Evolutionary conservation across 2,113 vertebrate species (phyloP).

Genomic region (Entosphenus tridentatus): DNA sequence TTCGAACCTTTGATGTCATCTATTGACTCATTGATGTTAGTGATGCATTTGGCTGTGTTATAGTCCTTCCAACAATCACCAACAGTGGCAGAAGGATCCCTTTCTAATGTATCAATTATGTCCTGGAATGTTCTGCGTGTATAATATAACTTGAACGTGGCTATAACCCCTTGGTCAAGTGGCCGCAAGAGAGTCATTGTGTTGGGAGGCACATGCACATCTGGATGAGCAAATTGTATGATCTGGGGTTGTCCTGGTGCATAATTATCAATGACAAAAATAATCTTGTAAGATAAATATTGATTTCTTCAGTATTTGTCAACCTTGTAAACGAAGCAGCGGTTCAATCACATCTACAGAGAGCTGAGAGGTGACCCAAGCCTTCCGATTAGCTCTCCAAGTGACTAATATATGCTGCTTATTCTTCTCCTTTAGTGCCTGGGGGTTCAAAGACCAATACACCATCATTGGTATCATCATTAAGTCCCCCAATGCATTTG

Average conservation of each 20-base stretch:
- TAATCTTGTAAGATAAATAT: neutral
- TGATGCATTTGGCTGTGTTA: neutral
- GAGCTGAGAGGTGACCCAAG: neutral
- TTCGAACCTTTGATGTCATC: neutral
- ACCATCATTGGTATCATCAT: neutral
- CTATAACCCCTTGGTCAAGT: neutral
- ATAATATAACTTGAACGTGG: neutral
- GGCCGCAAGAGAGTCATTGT: neutral
- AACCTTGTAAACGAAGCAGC: neutral
- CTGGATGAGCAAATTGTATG: conserved; percentile 2
- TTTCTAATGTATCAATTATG: neutral
- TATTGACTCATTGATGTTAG: neutral
- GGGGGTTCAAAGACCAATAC: neutral
- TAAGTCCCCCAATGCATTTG: conserved; percentile 1
- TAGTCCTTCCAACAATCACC: conserved; percentile 2
- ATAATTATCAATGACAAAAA: neutral
- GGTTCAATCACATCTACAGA: neutral
- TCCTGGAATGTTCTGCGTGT: neutral
- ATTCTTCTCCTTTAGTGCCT: conserved; percentile 2
- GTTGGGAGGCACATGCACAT: conserved; percentile 3
- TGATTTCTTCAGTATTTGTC: neutral
- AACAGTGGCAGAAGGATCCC: conserved; percentile 1
- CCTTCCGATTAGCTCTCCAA: conserved; percentile 1
- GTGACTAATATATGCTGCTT: neutral
- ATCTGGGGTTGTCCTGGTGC: conserved; percentile 1